Conservation (phyloP, 1,140 invertebrate species). For the Anoplolepis gracilipes region DNA sequence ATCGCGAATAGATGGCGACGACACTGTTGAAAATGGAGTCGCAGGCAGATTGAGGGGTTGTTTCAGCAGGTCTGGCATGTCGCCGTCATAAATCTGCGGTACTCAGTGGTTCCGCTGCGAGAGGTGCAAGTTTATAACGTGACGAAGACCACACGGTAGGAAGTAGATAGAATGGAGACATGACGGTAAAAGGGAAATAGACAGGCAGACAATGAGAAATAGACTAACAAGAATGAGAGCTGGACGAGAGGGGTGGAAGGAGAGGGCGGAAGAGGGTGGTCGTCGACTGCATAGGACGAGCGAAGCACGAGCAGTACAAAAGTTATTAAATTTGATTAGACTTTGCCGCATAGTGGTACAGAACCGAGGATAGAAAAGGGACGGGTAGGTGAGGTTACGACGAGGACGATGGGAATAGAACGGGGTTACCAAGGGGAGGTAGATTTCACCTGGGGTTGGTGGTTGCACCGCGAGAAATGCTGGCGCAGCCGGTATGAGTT, state of each 20-base stretch:
- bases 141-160: constrained; percentile 58
- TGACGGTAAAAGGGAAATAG: constrained; percentile 32
- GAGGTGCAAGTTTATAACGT: constrained; percentile 79
- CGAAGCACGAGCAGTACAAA: constrained; percentile 78
- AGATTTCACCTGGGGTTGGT: constrained; percentile 81
- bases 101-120: constrained; percentile 67
- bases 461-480: constrained; percentile 67
- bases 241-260: background rate
- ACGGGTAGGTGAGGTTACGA: constrained; percentile 51
- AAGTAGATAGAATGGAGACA: constrained; percentile 49
- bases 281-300: constrained; percentile 40
- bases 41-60: constrained; percentile 74
- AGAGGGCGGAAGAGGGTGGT: background rate
- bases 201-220: constrained; percentile 39
- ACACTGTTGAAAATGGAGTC: constrained; percentile 70
- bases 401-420: constrained; percentile 69
- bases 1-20: constrained; percentile 26
- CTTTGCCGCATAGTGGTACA: constrained; percentile 78
- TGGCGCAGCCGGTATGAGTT: constrained; percentile 71
- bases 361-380: constrained; percentile 47
- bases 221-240: constrained; percentile 16
- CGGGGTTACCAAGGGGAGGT: constrained; percentile 70
- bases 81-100: constrained; percentile 80
- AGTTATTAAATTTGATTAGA: constrained; percentile 86
- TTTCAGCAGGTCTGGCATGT: constrained; percentile 78